phyloP scores from a whole-genome alignment of 2,113 vertebrate genomes.

The Zootoca vivipara region DNA sequence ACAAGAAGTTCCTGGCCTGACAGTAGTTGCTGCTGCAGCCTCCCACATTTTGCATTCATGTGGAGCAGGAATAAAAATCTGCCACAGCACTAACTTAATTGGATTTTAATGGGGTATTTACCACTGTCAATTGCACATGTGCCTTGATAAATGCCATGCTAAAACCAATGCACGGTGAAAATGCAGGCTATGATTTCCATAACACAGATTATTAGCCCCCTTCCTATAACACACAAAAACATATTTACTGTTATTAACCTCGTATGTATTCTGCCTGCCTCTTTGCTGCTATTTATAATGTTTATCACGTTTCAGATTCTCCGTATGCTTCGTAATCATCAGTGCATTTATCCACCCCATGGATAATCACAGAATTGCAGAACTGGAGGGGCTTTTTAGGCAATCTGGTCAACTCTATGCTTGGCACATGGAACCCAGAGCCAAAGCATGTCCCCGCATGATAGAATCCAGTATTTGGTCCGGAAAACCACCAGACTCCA shows the following conservation, averaged over 20 bases:
- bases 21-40: not conserved
- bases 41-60: not conserved
- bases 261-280: not conserved
- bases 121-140: not conserved
- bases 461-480: not conserved
- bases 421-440: too few relatives aligned
- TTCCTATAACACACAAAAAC: not conserved
- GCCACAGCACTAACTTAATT: not conserved
- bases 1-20: not conserved
- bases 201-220: not conserved
- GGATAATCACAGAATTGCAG: not conserved
- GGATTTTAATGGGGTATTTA: not conserved
- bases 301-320: not conserved
- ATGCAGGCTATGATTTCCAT: not conserved
- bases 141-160: not conserved
- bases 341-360: not conserved
- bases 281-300: not conserved
- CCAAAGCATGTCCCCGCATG: too few relatives aligned
- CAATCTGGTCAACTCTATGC: too few relatives aligned
- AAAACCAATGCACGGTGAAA: not conserved
- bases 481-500: not conserved
- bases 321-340: not conserved
- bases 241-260: conserved; percentile 7
- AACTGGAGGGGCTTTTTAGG: too few relatives aligned
- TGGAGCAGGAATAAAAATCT: not conserved